These are phyloP conservation scores for Coracias cyanogaster DNA, from an alignment of 2,797 vertebrate species.

Conservation along the genomic window DNA sequence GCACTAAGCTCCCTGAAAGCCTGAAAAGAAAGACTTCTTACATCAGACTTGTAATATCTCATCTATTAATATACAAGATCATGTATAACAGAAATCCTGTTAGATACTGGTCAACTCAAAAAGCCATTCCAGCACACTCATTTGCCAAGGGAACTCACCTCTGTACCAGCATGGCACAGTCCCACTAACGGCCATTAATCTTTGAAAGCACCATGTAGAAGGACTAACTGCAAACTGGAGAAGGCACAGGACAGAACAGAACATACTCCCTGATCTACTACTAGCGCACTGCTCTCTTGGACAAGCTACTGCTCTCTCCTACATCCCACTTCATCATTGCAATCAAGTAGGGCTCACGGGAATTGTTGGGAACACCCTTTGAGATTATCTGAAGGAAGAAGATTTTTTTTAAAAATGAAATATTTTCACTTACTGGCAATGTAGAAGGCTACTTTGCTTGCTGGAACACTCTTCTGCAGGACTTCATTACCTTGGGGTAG, in stretches of 20 bases:
- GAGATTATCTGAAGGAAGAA: neutral
- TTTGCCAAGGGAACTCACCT: neutral
- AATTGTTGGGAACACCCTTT: neutral
- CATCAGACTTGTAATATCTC: neutral
- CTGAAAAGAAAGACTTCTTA: neutral
- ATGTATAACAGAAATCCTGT: neutral
- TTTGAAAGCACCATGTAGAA: neutral
- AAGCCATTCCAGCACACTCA: neutral
- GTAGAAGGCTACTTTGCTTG: neutral
- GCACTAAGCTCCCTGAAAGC: neutral
- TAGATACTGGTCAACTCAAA: neutral
- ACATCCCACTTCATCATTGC: neutral
- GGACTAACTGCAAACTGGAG: neutral
- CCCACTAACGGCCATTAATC: neutral
- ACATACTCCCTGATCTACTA: accelerated
- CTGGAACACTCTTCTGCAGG: neutral
- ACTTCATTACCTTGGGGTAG: neutral
- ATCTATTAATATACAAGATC: neutral
- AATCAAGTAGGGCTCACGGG: neutral
- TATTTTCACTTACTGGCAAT: neutral
- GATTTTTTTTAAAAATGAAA: neutral
- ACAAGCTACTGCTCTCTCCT: neutral
- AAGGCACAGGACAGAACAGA: neutral
- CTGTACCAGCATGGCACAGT: neutral
- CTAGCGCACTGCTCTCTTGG: neutral